Conservation (phyloP, 2,797 vertebrate genomes). For the Alauda arvensis region DNA sequence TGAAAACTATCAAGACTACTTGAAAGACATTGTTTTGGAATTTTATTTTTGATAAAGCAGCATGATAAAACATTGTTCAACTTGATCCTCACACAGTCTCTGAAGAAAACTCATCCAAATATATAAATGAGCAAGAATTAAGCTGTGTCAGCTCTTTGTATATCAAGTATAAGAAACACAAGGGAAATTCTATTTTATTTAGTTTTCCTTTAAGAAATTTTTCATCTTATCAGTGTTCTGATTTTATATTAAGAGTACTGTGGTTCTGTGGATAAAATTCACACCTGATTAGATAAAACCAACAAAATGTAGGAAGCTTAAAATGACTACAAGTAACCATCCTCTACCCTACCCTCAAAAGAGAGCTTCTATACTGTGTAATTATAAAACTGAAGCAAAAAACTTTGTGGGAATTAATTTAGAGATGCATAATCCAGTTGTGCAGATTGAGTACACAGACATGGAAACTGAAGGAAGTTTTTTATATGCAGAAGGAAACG, state of each 20-base stretch:
- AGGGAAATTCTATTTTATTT: not conserved
- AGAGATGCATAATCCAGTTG: not conserved
- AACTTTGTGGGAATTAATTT: accelerated
- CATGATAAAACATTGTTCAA: no score
- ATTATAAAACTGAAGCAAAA: not conserved
- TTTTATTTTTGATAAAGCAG: no score
- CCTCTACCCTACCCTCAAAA: not conserved
- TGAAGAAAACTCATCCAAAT: not conserved
- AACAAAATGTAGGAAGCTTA: not conserved
- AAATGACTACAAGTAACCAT: not conserved
- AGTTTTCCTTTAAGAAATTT: not conserved
- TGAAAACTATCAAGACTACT: not conserved
- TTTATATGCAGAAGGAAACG: not conserved
- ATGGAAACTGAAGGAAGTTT: not conserved
- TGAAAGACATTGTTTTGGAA: not conserved
- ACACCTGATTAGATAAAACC: not conserved
- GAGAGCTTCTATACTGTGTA: not conserved
- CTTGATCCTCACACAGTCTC: not conserved
- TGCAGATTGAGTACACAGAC: not conserved
- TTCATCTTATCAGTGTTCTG: not conserved
- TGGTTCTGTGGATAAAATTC: not conserved
- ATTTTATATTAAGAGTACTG: not conserved
- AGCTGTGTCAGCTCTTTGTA: not conserved
- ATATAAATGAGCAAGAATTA: not conserved
- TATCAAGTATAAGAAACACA: not conserved